Percentiles rank a stretch among this genome's conserved stretches.
These are phyloP conservation scores for Struthio camelus DNA, from an alignment of 2,113 vertebrate species.

Conservation along the genomic window DNA sequence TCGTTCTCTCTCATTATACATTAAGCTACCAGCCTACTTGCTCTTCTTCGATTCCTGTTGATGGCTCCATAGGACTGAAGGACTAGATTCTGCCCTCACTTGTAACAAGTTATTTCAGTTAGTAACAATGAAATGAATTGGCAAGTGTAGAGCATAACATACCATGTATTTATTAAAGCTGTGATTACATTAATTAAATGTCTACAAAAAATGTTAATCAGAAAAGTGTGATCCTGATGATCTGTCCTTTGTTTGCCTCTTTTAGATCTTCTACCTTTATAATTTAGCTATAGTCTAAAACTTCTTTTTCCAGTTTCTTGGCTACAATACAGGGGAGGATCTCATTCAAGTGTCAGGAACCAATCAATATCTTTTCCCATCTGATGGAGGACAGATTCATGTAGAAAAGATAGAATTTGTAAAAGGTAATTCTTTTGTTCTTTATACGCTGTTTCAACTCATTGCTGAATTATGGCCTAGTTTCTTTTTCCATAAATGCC, in stretches of 20 bases:
- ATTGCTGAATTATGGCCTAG: background rate
- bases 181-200: background rate
- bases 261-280: background rate
- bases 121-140: background rate
- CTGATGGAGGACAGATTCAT: conserved; percentile 88
- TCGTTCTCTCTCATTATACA: background rate
- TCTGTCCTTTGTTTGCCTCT: background rate
- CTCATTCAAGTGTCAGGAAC: conserved; percentile 83
- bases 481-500: background rate
- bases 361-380: conserved; percentile 82
- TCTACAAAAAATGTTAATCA: background rate
- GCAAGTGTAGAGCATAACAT: background rate
- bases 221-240: background rate
- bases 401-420: conserved; percentile 84
- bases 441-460: background rate
- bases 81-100: background rate
- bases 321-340: conserved; percentile 84
- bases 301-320: conserved; percentile 79
- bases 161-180: background rate
- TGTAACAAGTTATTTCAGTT: background rate
- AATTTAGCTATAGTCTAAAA: background rate
- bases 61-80: background rate
- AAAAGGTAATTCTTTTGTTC: conserved; percentile 78
- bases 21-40: background rate
- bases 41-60: background rate